phyloP scores from a whole-genome alignment of 2,797 vertebrate genomes.

The Rousettus madagascariensis region DNA sequence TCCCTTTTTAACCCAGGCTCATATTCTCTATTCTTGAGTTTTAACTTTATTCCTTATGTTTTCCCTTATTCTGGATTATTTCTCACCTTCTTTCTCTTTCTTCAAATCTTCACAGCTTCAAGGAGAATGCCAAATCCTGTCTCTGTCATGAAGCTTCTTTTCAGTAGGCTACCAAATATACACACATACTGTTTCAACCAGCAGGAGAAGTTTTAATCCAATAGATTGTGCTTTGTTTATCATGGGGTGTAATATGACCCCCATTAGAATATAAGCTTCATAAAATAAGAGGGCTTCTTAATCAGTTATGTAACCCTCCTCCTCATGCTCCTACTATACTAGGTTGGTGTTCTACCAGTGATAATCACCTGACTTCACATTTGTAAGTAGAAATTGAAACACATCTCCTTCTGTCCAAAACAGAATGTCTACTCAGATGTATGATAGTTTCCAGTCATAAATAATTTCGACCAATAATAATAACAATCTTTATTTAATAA shows the following conservation, averaged over 20 bases:
- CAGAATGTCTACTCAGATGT: not conserved
- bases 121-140: not conserved
- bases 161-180: not conserved
- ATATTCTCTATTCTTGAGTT: not conserved
- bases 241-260: not conserved
- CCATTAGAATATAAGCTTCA: not conserved
- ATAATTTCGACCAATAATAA: not conserved
- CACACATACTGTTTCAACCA: not conserved
- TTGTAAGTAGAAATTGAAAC: not conserved
- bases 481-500: not conserved
- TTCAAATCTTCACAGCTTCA: not conserved
- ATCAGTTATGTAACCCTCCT: not conserved
- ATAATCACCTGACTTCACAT: not conserved
- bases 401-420: fast-evolving
- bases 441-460: not conserved
- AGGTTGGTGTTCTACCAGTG: not conserved
- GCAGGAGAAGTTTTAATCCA: not conserved
- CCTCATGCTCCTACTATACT: fast-evolving
- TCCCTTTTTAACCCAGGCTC: not conserved
- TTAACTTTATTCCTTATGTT: not conserved
- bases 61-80: not conserved
- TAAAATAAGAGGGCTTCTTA: not conserved
- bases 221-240: not conserved
- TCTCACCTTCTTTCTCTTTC: not conserved
- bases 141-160: not conserved